Percentiles rank a stretch among this genome's conserved stretches.
Conservation (phyloP, 2,113 vertebrate genomes). For the Myodes glareolus region DNA sequence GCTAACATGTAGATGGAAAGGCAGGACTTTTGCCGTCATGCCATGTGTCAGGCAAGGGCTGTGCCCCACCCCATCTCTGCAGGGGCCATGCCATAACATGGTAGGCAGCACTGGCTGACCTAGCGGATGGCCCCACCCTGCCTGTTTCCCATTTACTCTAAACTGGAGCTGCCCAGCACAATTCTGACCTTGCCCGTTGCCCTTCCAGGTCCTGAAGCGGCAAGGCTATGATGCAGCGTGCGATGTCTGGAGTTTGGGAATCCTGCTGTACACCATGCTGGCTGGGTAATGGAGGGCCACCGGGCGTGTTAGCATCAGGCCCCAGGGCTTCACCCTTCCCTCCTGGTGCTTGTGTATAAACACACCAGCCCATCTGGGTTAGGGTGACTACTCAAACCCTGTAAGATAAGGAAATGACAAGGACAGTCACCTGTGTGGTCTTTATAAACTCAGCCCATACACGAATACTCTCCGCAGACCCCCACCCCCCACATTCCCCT, state of each 20-base stretch:
- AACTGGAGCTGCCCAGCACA: neutral
- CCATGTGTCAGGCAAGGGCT: neutral
- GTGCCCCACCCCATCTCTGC: neutral
- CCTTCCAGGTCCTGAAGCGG: slow-evolving; percentile 92
- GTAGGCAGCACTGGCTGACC: too few species aligned
- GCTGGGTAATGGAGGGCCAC: slow-evolving; percentile 89
- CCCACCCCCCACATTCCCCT: fast-evolving
- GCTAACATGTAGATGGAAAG: too few species aligned
- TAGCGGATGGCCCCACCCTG: neutral
- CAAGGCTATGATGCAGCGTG: slow-evolving; percentile 97
- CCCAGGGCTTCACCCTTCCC: fast-evolving
- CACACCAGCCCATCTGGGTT: neutral
- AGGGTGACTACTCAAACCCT: neutral
- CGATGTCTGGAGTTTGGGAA: slow-evolving; percentile 97
- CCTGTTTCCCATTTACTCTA: fast-evolving
- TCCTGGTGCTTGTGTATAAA: neutral
- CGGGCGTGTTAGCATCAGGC: slow-evolving; percentile 29
- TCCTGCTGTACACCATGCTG: slow-evolving; percentile 96
- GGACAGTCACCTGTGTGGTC: fast-evolving
- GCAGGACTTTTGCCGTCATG: neutral
- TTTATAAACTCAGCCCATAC: neutral
- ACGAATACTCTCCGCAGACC: fast-evolving
- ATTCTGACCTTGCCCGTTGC: neutral
- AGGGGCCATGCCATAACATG: neutral
- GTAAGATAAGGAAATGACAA: neutral